Percentiles rank a stretch among this genome's conserved stretches.
Conservation (phyloP, 2,113 vertebrate genomes). For the Leuciscus idus region DNA sequence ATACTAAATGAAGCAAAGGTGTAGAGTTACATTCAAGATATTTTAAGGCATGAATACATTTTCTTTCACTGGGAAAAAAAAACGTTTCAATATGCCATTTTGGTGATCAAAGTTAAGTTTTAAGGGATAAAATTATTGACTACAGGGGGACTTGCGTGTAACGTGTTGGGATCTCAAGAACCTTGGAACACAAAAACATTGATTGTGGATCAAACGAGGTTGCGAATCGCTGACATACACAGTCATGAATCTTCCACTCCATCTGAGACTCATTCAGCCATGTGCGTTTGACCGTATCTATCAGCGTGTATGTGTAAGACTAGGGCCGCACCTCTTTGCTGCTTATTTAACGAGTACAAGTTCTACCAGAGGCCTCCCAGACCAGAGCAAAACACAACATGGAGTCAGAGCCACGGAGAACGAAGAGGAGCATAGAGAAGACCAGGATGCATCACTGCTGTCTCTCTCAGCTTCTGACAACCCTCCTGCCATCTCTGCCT, state of each 20-base stretch:
- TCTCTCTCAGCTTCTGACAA: slow-evolving; percentile 69
- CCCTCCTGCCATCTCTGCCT: slow-evolving; percentile 65
- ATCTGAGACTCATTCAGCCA: slow-evolving; percentile 11
- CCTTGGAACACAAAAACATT: not conserved
- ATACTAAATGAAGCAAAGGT: no score
- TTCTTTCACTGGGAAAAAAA: no score
- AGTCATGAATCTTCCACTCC: slow-evolving; percentile 19
- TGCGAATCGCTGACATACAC: not conserved
- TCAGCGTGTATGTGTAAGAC: slow-evolving; percentile 9
- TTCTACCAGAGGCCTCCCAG: slow-evolving; percentile 34
- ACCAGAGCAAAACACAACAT: slow-evolving; percentile 26
- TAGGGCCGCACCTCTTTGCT: not conserved
- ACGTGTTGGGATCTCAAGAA: not conserved
- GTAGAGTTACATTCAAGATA: no score
- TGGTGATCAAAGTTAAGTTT: no score
- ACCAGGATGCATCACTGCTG: slow-evolving; percentile 66
- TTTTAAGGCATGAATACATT: no score
- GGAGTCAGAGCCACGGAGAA: not conserved
- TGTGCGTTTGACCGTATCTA: not conserved
- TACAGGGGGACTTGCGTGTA: not conserved
- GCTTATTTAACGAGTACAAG: slow-evolving; percentile 35
- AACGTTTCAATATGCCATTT: no score
- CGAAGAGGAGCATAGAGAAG: slow-evolving; percentile 40
- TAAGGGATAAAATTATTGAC: no score
- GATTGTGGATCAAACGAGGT: not conserved